Base-by-base conservation (phyloP, 2,113 vertebrate genomes). In the Peucedramus taeniatus region DNA sequence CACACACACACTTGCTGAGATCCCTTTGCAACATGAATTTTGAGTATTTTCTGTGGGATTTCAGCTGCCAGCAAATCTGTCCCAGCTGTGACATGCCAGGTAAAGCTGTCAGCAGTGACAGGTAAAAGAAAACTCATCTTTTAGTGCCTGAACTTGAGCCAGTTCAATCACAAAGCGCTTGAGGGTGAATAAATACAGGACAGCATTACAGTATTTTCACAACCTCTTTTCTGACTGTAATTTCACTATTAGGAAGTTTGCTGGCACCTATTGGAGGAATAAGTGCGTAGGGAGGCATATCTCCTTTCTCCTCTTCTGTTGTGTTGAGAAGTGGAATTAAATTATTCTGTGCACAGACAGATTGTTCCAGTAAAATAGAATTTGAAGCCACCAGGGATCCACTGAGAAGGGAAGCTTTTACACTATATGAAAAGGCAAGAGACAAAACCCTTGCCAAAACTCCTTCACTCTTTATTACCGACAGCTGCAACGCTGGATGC, bases 331-430 rank as follows among this genome's bases (percentile, higher is more conserved):
- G 61, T 47, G 13, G 70, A 85, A 95, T 97, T 97, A 97, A 98
- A 97, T 97, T 97, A 98, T 97, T 98, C 97, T 88, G 83, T 82
- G 96, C 96, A 97, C 92, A 97, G 94, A 95, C 94, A 96, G 95
- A 96, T 97, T 97, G 96, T 96, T 98, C 96, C 97, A 97, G 96
- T 97, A 96, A 98, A 97, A 98, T 85, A 95, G 96, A 97, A 97
- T 97, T 89, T 95, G 85, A 97, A 97, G 95, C 97, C 96, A 72
- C 95, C 54, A 19, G 87, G 96, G 97, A 93, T 92, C 93, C 94
- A 96, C 96, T 95, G 96, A 97, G 96, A 96, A 93, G 91, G 83
- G 94, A 92, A 96, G 83, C 90, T 98, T 96, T 96, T 88, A 68
- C 94, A 88, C 94, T 94, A 93, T 81, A 92, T 84, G 94, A 96